Evolutionary conservation across 1,140 invertebrate species (phyloP), one percentile per base, ranked within the genome.

Genomic region (Melitaea cinxia): DNA sequence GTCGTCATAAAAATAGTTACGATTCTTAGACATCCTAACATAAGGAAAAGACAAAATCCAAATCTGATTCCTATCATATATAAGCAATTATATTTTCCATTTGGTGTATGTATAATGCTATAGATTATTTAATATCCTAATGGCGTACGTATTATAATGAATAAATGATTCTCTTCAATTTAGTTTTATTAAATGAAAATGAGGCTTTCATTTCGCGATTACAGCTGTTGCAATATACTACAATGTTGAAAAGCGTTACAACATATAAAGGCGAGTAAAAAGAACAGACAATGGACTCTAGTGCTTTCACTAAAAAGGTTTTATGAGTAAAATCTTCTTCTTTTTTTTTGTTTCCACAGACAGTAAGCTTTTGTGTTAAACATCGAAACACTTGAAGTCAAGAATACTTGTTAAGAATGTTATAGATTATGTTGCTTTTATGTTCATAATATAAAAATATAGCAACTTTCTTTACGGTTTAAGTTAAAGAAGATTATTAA

Each of bases 351-450:
- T 42, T 42, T 42, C 9, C 15, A 42, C 37, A 15, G 37, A 42
- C 9, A 10, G n/a, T n/a, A 42, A 42, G 15, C 37, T 42, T 42
- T 42, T 42, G 37, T 42, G n/a, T 37, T 42, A 42, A 42, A 42
- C 37, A 42, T 42, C 15, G 37, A 42, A 42, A 42, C 37, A 42
- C 37, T 42, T 42, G 37, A 42, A n/a, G 4, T 42, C 15, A 37
- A 42, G 4, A 42, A 42, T 42, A 33, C 3, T 33, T 33, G 17
- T 42, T 42, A 42, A 17, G 37, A 17, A 14, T 42, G n/a, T 37
- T 15, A 42, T 17, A 42, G 6, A 17, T 42, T 33, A 7, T 7
- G 6, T 33, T 33, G 7, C 3, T 9, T 33, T 33, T 33, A 33
- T 33, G 3, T 33, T 6, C 7, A 33, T n/a, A n/a, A n/a, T n/a